Conservation (phyloP, 2,113 vertebrate genomes). For the Lates calcarifer region DNA sequence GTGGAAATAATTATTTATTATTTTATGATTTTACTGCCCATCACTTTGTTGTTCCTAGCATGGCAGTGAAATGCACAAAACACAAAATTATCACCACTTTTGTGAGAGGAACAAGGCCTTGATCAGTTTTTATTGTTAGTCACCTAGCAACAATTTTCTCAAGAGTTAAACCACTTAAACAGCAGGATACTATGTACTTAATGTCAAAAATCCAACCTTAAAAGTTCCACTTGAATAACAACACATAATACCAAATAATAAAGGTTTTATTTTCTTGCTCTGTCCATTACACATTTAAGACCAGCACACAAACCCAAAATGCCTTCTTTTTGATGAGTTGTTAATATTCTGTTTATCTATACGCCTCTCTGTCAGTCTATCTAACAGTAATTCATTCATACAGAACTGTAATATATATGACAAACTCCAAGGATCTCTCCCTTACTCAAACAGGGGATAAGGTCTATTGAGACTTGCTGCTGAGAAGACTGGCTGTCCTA, state of each 20-base stretch:
- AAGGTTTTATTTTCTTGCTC: not conserved
- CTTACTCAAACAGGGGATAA: constrained; percentile 7
- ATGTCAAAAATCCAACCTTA: constrained; percentile 22
- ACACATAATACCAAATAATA: no score
- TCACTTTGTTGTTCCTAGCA: not conserved
- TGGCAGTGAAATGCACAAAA: constrained; percentile 8
- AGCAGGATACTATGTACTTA: constrained; percentile 30
- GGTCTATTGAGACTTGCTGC: constrained; percentile 38
- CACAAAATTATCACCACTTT: not conserved
- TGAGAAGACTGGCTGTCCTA: constrained; percentile 33
- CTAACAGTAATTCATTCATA: constrained; percentile 8
- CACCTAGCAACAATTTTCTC: not conserved
- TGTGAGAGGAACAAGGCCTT: not conserved
- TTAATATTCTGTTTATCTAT: not conserved
- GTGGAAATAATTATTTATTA: not conserved
- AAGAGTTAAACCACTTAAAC: constrained; percentile 18
- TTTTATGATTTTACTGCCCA: not conserved
- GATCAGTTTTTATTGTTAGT: not conserved
- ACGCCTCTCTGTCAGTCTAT: not conserved
- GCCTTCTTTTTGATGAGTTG: not conserved
- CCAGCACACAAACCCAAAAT: constrained; percentile 5
- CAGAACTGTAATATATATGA: not conserved
- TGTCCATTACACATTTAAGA: constrained; percentile 9
- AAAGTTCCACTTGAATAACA: constrained; percentile 13
- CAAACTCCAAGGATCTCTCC: not conserved